These are phyloP conservation scores for Reinhardtius hippoglossoides DNA, from an alignment of 2,113 vertebrate genomes.

Conservation along the genomic window DNA sequence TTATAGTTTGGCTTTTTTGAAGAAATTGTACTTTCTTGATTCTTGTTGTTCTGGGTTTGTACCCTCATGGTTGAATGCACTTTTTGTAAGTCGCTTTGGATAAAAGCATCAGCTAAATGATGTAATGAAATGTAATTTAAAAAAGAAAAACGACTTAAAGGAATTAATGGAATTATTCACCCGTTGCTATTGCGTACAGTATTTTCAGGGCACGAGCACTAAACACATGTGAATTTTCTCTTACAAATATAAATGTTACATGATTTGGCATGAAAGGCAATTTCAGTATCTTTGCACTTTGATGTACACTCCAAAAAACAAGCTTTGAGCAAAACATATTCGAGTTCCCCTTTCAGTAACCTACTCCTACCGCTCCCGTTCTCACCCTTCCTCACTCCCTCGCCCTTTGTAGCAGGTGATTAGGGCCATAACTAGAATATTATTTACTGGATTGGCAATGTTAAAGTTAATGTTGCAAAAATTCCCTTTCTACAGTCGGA, in stretches of 20 bases:
- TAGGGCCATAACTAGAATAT: slow-evolving; percentile 83
- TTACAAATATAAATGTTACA: background rate
- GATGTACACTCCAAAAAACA: slow-evolving; percentile 51
- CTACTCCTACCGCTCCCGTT: background rate
- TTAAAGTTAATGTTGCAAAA: slow-evolving; percentile 91
- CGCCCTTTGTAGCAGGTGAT: slow-evolving; percentile 68
- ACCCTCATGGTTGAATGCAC: no score
- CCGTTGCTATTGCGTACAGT: no score
- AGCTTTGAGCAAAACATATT: slow-evolving; percentile 24
- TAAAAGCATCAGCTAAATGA: no score
- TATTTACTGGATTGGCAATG: slow-evolving; percentile 88
- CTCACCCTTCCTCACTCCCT: background rate
- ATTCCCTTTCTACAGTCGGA: slow-evolving; percentile 84
- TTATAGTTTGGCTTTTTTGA: no score
- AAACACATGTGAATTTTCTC: no score
- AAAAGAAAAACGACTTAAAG: no score
- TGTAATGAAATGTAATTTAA: no score
- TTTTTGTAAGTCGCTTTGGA: no score
- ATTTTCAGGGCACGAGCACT: no score
- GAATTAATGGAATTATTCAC: no score
- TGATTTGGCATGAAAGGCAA: slow-evolving; percentile 22
- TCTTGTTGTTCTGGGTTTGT: no score
- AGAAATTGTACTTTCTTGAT: no score
- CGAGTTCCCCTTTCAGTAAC: background rate
- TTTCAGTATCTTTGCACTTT: slow-evolving; percentile 47